Base-by-base conservation (phyloP, 2,113 vertebrate species). In the Ornithorhynchus anatinus region DNA sequence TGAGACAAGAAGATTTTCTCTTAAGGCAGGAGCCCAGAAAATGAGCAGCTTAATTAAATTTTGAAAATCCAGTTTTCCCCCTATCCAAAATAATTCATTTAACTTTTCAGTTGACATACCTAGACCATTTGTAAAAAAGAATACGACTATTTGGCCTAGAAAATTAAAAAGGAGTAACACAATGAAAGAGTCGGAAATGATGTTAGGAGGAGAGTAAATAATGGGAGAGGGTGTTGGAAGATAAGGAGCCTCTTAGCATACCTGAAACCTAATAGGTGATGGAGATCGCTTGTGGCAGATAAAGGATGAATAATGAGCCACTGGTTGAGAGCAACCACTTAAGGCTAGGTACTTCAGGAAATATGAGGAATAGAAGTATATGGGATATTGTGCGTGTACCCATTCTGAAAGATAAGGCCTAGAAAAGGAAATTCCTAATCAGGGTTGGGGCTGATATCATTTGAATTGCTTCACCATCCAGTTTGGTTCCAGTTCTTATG, bases 1-100 rank as follows among this genome's bases (percentile, higher is more conserved):
- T 79, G 86, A 68, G n/a, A 62, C 61, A 72, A 82, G 35, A 36
- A 86, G 71, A 2, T 32, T 47, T 8, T 43, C 32, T 74, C 19
- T 60, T 71, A 12, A 25, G 72, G 52, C 9, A 69, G 54, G 44
- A 84, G 5, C 1, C 37, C 53, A 70, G 80, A 87, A 86, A 85
- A 67, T 79, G 17, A 51, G 44, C 23, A 76, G 32, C 48, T 53
- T 87, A 92, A 91, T 80, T 92, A 84, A 63, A 82, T 77, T 89
- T 88, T 86, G 73, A 80, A 79, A 90, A 88, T 83, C 70, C 48
- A 50, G 48, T 16, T 79, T 85, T 87, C 83, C 73, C 38, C 51
- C 69, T 77, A 74, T 68, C 60, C 84, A 81, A 86, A 85, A 67
- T 58, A 67, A 80, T 77, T 87, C 82, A 86, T 75, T 85, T 79